Percentiles rank a stretch among this genome's conserved stretches.
phyloP scores from a whole-genome alignment of 2,797 vertebrate species.

The Sebastolobus alascanus region DNA sequence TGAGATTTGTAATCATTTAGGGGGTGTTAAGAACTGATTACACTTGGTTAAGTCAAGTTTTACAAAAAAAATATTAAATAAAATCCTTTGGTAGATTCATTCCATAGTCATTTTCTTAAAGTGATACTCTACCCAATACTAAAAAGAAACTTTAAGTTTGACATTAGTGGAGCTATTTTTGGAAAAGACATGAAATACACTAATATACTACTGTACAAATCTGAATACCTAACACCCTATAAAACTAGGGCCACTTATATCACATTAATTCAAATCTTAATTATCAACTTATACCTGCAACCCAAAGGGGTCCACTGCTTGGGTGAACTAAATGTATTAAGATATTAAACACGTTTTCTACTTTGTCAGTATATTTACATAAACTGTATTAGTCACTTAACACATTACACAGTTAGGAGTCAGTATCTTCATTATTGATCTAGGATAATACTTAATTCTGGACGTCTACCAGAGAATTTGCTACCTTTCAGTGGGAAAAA shows the following conservation, averaged over 20 bases:
- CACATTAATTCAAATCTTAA: constrained; percentile 43
- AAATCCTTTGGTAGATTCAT: constrained; percentile 48
- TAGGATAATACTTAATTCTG: constrained; percentile 48
- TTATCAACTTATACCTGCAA: constrained; percentile 39
- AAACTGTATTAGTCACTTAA: constrained; percentile 55
- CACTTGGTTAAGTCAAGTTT: constrained; percentile 10
- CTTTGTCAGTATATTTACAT: constrained; percentile 64
- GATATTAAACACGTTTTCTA: constrained; percentile 43
- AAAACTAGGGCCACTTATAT: constrained; percentile 79
- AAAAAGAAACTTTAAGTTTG: constrained; percentile 35
- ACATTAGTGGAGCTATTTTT: constrained; percentile 29
- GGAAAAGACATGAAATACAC: constrained; percentile 39
- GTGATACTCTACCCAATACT: constrained; percentile 26
- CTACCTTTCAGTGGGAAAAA: constrained; percentile 66
- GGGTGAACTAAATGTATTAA: constrained; percentile 33
- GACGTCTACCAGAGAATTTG: constrained; percentile 32
- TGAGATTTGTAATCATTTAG: constrained; percentile 13
- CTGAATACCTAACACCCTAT: constrained; percentile 70
- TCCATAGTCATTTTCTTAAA: constrained; percentile 40
- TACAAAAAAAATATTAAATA: constrained; percentile 34
- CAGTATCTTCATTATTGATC: constrained; percentile 29
- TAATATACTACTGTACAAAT: constrained; percentile 49
- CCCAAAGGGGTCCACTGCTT: constrained; percentile 30
- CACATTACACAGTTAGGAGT: constrained; percentile 48
- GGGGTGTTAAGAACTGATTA: constrained; percentile 19